Evolutionary conservation across 2,888 invertebrate genomes (phyloP), one percentile per base, ranked within the genome.

Genomic region (Lissocephala sabroskyi): DNA sequence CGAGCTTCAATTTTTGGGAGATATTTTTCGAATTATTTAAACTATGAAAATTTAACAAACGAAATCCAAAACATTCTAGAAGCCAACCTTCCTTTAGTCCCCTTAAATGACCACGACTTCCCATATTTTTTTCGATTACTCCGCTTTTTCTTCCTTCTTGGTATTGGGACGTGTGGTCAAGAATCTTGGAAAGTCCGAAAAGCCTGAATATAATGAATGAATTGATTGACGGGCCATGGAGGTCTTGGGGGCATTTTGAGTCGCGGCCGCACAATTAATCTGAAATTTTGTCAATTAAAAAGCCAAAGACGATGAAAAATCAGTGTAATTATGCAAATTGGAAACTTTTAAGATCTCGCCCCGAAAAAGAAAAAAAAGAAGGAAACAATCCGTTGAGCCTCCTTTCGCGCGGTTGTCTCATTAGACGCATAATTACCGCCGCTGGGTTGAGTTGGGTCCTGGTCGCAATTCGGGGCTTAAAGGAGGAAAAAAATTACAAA

Each of bases 351-450:
- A 45, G 14, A 1, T 1, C 1, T 3, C 2, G 35, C 5, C 3
- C 23, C 4, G 23, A 23, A 23, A 23, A 23, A 5, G 7, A 23
- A 23, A 23, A 3, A 23, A 23, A 23, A 23, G 23, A 23, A 19
- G 3, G 23, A 18, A 41, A 16, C 30, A 54, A 52, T 45, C 49
- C 63, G 58, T 59, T 28, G 42, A 16, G 19, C 44, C 32, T 16
- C 39, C 41, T 35, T 28, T 41, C 53, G 59, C 71, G 68, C 75
- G 64, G 68, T 75, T 75, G 76, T 68, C 71, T 73, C 73, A 75
- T 73, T 73, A 73, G 66, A 56, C 71, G 64, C 64, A 62, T 73
- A 75, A 73, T 73, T 73, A 68, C n/a, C 66, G 63, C 47, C 29
- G 55, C 62, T 23, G 23, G 23, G 4, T 23, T 23, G 5, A 36